Evolutionary conservation across 2,113 vertebrate genomes (phyloP), one percentile per base, ranked within the genome.

Genomic region (Pelvicachromis taeniatus): DNA sequence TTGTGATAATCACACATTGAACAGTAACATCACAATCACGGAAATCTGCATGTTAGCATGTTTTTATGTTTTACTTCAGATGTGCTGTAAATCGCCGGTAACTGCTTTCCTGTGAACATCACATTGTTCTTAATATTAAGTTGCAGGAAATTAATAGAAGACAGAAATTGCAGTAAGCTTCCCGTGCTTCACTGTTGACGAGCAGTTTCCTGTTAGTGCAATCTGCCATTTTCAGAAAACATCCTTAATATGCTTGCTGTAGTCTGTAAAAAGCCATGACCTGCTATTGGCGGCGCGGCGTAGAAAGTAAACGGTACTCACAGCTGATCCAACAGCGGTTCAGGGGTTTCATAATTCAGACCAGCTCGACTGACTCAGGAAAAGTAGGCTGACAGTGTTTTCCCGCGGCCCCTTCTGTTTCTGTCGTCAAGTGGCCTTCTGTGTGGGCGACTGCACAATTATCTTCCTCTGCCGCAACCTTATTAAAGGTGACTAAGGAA

Each of bases 1-100:
- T 88, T 65, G 84, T 65, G 85, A 38, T 89, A 42, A 83, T 84
- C 50, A 77, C 59, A 80, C 50, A 42, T 16, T 75, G 7, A 84
- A 68, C 40, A 75, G 42, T 16, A 65, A 52, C 26, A 54, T 13
- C 58, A 65, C 42, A 35, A n/a, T 61, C 23, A 4, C 81, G 54
- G 0, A 77, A 77, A 52, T 26, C 3, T 53, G n/a, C 11, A 17
- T 7, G 21, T 6, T 31, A 33, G 58, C 54, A 23, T 75, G 52
- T 63, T 78, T 58, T 8, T 26, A 68, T 78, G 40, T 29, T 77
- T 52, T 48, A 82, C 33, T n/a, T 63, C 10, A 63, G 31, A 26
- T 45, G 63, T 26, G 38, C n/a, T 23, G 38, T 45, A 70, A 73
- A 45, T 11, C 9, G 1, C 23, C 0, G 23, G 23, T 7, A 23